Percentiles rank a stretch among this genome's conserved stretches.
These are phyloP conservation scores for Helicoverpa assulta DNA, from an alignment of 2,888 invertebrate genomes.

Conservation along the genomic window DNA sequence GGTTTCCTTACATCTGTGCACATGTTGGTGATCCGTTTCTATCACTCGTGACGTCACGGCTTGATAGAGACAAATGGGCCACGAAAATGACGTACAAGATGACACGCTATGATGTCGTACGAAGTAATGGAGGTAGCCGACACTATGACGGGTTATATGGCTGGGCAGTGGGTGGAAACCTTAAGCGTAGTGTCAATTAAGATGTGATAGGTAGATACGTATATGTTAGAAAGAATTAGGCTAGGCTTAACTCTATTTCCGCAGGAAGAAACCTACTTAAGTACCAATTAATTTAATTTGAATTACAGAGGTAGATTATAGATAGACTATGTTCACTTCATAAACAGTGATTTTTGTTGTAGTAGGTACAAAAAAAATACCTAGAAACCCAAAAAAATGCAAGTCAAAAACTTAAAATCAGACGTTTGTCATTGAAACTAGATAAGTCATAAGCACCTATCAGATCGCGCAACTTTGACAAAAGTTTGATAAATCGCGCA, in stretches of 20 bases:
- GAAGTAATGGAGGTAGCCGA: not conserved
- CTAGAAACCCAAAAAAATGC: not conserved
- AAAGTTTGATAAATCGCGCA: constrained; percentile 30
- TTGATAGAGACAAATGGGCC: constrained; percentile 15
- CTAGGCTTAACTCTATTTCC: no score
- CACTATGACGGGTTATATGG: not conserved
- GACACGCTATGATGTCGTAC: not conserved
- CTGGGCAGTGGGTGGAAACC: not conserved
- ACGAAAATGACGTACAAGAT: constrained; percentile 6
- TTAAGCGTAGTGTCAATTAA: not conserved
- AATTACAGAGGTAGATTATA: no score
- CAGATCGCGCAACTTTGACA: constrained; percentile 12
- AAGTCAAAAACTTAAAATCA: constrained; percentile 12
- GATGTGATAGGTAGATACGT: no score
- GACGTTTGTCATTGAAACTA: constrained; percentile 27
- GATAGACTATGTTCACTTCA: no score
- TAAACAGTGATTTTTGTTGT: no score
- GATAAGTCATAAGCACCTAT: constrained; percentile 12
- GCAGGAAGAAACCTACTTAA: no score
- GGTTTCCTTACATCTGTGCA: not conserved
- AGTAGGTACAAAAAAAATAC: not conserved
- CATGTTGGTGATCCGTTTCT: not conserved
- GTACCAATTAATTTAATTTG: no score
- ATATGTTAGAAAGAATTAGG: no score
- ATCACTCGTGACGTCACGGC: not conserved